phyloP scores from a whole-genome alignment of 2,113 vertebrate genomes.

The Pimephales promelas region DNA sequence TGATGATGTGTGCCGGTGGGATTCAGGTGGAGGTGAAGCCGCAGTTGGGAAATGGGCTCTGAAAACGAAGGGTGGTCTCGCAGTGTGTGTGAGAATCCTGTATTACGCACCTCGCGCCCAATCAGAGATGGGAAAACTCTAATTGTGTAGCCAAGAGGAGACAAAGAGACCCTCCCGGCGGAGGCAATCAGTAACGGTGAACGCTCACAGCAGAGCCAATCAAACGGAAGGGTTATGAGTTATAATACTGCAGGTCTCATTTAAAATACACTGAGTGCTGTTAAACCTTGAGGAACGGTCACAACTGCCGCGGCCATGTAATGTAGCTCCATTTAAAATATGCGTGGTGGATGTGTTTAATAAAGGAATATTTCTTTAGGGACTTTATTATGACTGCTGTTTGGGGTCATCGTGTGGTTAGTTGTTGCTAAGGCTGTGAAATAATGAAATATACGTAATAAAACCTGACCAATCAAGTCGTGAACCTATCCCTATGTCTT shows the following conservation, averaged over 20 bases:
- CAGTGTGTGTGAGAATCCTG: background rate
- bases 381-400: background rate
- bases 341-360: background rate
- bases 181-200: constrained; percentile 35
- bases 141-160: constrained; percentile 21
- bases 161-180: background rate
- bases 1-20: constrained; percentile 15
- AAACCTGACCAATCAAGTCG: too few relatives aligned
- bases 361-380: constrained; percentile 16
- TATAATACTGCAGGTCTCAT: constrained; percentile 9
- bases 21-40: constrained; percentile 11
- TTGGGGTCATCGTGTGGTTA: background rate
- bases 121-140: constrained; percentile 21
- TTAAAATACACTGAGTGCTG: constrained; percentile 9
- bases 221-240: constrained; percentile 2
- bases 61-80: constrained; percentile 24
- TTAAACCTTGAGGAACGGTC: background rate
- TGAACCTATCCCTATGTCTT: too few relatives aligned
- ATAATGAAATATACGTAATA: too few relatives aligned
- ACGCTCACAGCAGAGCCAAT: background rate
- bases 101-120: background rate
- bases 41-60: background rate
- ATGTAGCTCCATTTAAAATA: background rate
- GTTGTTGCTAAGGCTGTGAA: too few relatives aligned
- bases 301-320: background rate